Evolutionary conservation across 2,888 invertebrate species (phyloP), one percentile per base, ranked within the genome.

Genomic region (Lissonota sp.): DNA sequence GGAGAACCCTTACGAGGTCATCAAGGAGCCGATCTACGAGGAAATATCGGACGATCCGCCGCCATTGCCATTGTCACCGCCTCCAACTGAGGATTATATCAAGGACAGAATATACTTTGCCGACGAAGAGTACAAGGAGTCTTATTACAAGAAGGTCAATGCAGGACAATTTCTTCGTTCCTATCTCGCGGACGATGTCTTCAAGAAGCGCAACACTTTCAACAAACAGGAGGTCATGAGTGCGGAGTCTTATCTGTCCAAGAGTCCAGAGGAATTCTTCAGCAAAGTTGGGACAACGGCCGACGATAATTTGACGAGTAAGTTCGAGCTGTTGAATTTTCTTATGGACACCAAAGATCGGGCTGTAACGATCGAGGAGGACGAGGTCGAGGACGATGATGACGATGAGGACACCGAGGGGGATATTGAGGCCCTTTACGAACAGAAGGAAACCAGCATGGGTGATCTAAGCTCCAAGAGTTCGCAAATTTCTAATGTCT

Each of bases 301-400:
- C 7, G 88, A 90, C 6, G 88, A 87, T n/a, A 90, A 90, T 53
- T 82, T 91, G 6, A 86, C 91, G 1, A 97, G 97, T 10, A 97
- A 97, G 91, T 97, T 97, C 88, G 98, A 98, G 89, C 97, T 98
- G 87, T 94, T 98, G 67, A 97, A 97, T 80, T 98, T 98, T 90
- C 93, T 98, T 83, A 97, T 98, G 80, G 97, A 97, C 91, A 97
- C 97, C 80, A 96, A 89, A 39, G 87, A 88, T 10, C 83, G 84
- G 0, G 80, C 81, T 94, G 96, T 83, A 94, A 95, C 85, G 94
- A 78, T 88, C 0, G 87, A 85, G 66, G 84, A 85, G 5, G 86
- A 81, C 42, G 76, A 77, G 10, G 69, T 84, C 39, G 85, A 86
- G 16, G 88, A 85, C 4, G 87, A 83, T 5, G 86, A 84, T 10